Conservation (phyloP, 2,113 vertebrate genomes). For the Uropsilus gracilis region DNA sequence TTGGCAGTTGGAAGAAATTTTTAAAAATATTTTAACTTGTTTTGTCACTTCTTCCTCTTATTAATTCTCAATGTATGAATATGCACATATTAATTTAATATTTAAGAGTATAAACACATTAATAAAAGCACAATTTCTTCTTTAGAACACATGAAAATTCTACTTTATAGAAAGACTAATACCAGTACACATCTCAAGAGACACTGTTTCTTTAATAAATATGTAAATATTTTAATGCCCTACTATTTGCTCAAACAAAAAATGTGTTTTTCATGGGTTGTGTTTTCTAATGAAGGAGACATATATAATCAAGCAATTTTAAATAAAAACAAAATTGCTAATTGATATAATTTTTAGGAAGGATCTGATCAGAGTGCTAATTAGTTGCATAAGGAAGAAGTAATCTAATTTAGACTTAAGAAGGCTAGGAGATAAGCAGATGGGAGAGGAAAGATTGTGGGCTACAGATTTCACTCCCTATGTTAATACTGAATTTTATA, state of each 20-base stretch:
- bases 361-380: background rate
- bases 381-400: background rate
- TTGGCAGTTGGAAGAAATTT: background rate
- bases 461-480: background rate
- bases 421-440: background rate
- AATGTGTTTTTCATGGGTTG: background rate
- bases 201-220: background rate
- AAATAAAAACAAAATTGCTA: background rate
- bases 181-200: background rate
- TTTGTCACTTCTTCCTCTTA: background rate
- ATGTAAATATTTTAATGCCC: background rate
- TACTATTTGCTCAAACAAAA: background rate
- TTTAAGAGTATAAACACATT: background rate
- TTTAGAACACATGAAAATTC: background rate
- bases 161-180: background rate
- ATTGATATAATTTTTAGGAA: background rate
- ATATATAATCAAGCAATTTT: background rate
- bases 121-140: background rate
- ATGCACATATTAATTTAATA: background rate
- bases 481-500: background rate
- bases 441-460: background rate
- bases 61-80: background rate
- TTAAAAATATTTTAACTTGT: slow-evolving; percentile 6
- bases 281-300: background rate
- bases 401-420: background rate